Percentiles rank a stretch among this genome's conserved stretches.
These are phyloP conservation scores for Aethes cnicana DNA, from an alignment of 2,888 invertebrate species.

Conservation along the genomic window DNA sequence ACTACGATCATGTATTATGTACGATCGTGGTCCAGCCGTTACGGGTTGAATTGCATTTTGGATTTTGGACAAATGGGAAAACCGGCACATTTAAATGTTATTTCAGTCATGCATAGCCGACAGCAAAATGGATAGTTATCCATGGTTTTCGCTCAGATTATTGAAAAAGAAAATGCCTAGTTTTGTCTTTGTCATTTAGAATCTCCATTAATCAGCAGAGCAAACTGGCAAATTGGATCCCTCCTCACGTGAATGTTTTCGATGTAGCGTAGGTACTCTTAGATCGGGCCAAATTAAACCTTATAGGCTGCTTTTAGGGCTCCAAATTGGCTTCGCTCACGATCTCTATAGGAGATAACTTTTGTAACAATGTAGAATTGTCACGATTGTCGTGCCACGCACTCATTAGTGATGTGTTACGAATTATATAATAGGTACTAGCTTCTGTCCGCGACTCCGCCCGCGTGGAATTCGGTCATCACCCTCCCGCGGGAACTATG, in stretches of 20 bases:
- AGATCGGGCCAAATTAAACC: background rate
- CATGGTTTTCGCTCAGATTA: no score
- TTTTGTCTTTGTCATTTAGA: background rate
- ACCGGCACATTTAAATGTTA: no score
- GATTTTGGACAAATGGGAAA: no score
- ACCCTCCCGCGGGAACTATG: no score
- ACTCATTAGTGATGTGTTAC: slow-evolving; percentile 17
- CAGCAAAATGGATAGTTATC: no score
- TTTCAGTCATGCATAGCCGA: no score
- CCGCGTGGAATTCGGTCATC: background rate
- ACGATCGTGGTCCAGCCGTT: no score
- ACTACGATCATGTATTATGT: no score
- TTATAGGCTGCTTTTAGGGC: background rate
- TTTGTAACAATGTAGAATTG: slow-evolving; percentile 13
- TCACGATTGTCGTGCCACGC: slow-evolving; percentile 30
- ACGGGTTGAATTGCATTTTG: no score
- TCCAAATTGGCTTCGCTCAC: slow-evolving; percentile 4
- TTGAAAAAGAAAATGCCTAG: background rate
- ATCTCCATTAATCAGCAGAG: slow-evolving; percentile 6
- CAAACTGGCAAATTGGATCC: slow-evolving; percentile 11
- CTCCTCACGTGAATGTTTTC: slow-evolving; percentile 4
- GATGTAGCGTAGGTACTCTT: background rate
- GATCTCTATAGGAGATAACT: slow-evolving; percentile 1
- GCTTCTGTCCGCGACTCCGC: no score
- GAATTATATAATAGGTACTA: no score